phyloP scores from a whole-genome alignment of 2,888 invertebrate species.

The Andrena marginata region DNA sequence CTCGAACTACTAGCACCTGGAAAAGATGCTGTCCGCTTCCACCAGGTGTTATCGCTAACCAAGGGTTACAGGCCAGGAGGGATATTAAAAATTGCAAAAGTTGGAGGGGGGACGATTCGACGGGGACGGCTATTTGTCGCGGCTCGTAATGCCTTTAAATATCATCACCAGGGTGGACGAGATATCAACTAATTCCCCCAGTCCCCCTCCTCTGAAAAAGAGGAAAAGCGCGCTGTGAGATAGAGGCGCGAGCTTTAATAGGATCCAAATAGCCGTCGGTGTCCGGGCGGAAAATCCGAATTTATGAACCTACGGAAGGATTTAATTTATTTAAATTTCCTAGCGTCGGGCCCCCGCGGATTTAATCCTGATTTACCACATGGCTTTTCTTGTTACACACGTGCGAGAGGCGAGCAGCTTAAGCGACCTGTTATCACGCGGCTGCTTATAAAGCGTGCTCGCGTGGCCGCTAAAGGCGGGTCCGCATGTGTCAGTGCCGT shows the following conservation, averaged over 20 bases:
- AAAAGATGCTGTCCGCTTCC: background rate
- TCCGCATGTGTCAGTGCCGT: background rate
- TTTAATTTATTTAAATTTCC: slow-evolving; percentile 78
- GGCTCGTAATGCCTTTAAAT: slow-evolving; percentile 13
- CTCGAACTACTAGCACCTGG: too few relatives aligned
- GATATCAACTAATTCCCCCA: slow-evolving; percentile 28
- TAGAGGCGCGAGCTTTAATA: slow-evolving; percentile 64
- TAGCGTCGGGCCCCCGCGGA: slow-evolving; percentile 59
- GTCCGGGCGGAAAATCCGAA: slow-evolving; percentile 68
- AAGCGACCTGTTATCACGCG: slow-evolving; percentile 62
- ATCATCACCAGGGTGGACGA: slow-evolving; percentile 17
- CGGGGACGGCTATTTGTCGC: slow-evolving; percentile 7
- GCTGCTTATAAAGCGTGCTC: slow-evolving; percentile 39
- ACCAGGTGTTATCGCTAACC: background rate
- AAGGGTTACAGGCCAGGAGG: background rate
- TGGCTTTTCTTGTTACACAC: slow-evolving; percentile 70
- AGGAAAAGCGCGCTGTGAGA: slow-evolving; percentile 26
- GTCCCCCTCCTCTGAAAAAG: background rate
- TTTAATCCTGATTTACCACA: slow-evolving; percentile 78
- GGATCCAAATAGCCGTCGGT: slow-evolving; percentile 66
- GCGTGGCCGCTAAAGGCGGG: slow-evolving; percentile 36
- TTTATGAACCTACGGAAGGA: slow-evolving; percentile 71
- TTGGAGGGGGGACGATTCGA: background rate
- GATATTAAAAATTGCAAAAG: slow-evolving; percentile 4
- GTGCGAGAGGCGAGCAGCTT: slow-evolving; percentile 40